Percentiles rank a stretch among this genome's conserved stretches.
These are phyloP conservation scores for Panorpa germanica DNA, from an alignment of 2,888 invertebrate genomes.

Conservation along the genomic window DNA sequence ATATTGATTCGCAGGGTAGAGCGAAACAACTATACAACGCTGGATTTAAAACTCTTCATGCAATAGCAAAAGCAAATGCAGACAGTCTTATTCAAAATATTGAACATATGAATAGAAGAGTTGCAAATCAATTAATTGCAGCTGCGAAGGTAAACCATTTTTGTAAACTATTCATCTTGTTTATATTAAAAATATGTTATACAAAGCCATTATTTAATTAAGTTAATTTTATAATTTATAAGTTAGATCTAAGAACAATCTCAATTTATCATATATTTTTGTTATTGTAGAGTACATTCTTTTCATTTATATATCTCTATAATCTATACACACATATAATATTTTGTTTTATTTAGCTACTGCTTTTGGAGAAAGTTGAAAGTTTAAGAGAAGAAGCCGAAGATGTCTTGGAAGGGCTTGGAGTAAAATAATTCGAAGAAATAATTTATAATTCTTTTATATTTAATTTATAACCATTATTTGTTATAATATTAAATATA, in stretches of 20 bases:
- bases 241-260: not conserved
- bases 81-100: conserved; percentile 39
- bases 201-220: not conserved
- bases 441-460: too few relatives aligned
- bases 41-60: conserved; percentile 60
- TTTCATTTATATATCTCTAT: conserved; percentile 3
- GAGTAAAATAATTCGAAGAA: conserved; percentile 21
- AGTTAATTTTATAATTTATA: not conserved
- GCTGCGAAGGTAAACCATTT: conserved; percentile 74
- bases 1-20: conserved; percentile 36
- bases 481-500: too few relatives aligned
- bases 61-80: conserved; percentile 53
- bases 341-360: conserved; percentile 35
- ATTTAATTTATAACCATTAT: too few relatives aligned
- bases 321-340: conserved; percentile 8
- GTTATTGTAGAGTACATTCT: conserved; percentile 3
- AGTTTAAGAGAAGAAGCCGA: conserved; percentile 71
- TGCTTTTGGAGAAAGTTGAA: conserved; percentile 71
- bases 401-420: conserved; percentile 42
- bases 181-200: not conserved
- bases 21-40: conserved; percentile 69
- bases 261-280: conserved; percentile 7
- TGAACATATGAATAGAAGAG: conserved; percentile 48
- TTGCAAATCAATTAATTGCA: conserved; percentile 65
- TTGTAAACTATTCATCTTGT: not conserved